These are phyloP conservation scores for Caenorhabditis becei DNA, from an alignment of 2,888 invertebrate species.

Conservation along the genomic window DNA sequence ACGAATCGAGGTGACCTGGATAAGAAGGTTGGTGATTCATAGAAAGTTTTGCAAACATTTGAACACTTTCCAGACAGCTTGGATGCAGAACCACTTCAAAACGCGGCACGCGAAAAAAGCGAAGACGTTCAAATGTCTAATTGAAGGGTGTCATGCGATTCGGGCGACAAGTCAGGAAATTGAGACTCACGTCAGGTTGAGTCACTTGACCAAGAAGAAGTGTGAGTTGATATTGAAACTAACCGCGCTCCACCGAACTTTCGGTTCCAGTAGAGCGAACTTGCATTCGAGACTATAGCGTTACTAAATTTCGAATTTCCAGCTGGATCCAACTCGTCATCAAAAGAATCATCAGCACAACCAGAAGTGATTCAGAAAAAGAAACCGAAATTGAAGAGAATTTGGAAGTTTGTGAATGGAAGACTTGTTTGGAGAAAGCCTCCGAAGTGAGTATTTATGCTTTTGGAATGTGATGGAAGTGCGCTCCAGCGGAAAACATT, in stretches of 20 bases:
- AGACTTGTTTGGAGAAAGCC: neutral
- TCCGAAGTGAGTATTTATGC: neutral
- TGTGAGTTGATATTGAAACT: neutral
- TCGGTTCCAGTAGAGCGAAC: too few species aligned
- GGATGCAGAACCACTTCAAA: constrained; percentile 32
- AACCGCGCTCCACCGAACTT: too few species aligned
- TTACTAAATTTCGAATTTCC: too few species aligned
- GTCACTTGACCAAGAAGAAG: neutral
- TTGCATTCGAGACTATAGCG: too few species aligned
- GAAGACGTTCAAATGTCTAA: constrained; percentile 19
- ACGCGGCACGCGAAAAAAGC: constrained; percentile 13
- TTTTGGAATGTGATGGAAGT: too few species aligned
- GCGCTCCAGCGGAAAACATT: too few species aligned
- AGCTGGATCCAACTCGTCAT: neutral
- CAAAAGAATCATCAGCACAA: neutral
- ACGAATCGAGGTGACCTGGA: constrained; percentile 13
- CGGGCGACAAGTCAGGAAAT: constrained; percentile 18
- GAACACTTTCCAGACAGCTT: constrained; percentile 12
- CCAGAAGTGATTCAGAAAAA: neutral
- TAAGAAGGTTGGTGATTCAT: too few species aligned
- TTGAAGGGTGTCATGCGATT: constrained; percentile 1
- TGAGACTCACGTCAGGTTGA: constrained; percentile 15
- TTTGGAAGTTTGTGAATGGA: constrained; percentile 15
- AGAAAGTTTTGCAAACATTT: neutral
- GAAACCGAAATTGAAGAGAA: too few species aligned